Evolutionary conservation across 1,140 invertebrate species (phyloP).

Genomic region (Pomacea maculata): DNA sequence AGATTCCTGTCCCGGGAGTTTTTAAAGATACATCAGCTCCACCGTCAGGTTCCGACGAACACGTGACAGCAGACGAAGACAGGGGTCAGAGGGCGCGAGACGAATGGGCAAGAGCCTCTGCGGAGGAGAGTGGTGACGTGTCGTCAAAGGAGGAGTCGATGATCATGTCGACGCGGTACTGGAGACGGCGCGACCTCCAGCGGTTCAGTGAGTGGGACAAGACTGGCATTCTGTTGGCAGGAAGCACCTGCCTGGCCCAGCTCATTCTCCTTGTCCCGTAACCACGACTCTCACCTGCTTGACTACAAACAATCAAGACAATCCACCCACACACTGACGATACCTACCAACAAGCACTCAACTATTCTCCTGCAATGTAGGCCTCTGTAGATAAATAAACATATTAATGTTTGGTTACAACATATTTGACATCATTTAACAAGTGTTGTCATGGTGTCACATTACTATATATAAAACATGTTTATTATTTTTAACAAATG

Average conservation of each 20-base stretch:
- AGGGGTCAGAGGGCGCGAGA: not conserved
- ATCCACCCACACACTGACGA: no score
- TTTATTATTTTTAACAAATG: no score
- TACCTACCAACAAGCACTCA: no score
- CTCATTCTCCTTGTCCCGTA: constrained; percentile 23
- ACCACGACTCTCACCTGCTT: not conserved
- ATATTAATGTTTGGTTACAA: no score
- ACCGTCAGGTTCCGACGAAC: not conserved
- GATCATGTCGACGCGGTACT: not conserved
- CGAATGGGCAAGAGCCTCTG: no score
- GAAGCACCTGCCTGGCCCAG: constrained; percentile 16
- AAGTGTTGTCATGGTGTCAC: no score
- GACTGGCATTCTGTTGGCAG: constrained; percentile 26
- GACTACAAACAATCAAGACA: not conserved
- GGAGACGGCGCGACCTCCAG: constrained; percentile 9
- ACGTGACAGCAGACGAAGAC: not conserved
- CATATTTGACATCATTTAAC: no score
- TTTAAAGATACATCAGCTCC: not conserved
- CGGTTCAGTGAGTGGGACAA: constrained; percentile 25
- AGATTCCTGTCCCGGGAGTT: constrained; percentile 2
- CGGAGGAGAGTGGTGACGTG: not conserved
- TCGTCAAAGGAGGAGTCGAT: not conserved
- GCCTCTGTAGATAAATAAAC: no score
- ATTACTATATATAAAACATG: no score
- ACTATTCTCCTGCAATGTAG: no score